Evolutionary conservation across 92 coral and sea anemone genomes (phyloP).

Genomic region (Paragorgia papillata): DNA sequence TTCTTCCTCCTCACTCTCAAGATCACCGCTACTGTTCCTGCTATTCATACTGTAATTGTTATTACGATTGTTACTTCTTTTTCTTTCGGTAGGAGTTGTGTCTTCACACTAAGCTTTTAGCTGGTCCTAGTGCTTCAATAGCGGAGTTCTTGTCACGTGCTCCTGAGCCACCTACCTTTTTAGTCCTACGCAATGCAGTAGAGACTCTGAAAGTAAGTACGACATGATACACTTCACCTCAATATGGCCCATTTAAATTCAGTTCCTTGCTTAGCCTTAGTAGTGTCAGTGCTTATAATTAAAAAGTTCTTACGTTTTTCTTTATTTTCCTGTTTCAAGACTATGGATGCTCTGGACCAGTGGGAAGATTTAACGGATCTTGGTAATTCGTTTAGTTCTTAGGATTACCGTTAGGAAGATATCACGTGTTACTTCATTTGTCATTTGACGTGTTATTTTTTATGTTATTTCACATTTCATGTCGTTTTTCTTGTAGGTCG

Average conservation of each 20-base stretch:
- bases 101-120: slow-evolving; percentile 88
- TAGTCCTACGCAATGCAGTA: slow-evolving; percentile 90
- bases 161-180: slow-evolving; percentile 87
- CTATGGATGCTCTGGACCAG: slow-evolving; percentile 86
- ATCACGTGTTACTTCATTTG: no score
- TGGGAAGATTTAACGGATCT: slow-evolving; percentile 97
- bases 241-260: no score
- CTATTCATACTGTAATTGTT: neutral
- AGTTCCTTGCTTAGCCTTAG: no score
- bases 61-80: neutral
- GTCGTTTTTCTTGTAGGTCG: slow-evolving; percentile 64
- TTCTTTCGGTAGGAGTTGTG: slow-evolving; percentile 78
- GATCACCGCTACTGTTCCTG: neutral
- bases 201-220: slow-evolving; percentile 72
- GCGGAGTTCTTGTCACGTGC: slow-evolving; percentile 94
- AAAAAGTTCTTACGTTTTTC: neutral
- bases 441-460: no score
- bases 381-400: slow-evolving; percentile 64
- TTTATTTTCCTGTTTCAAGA: slow-evolving; percentile 45
- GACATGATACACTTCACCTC: no score
- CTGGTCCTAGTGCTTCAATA: slow-evolving; percentile 79
- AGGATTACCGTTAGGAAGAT: no score
- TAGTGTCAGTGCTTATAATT: no score
- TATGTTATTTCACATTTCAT: neutral
- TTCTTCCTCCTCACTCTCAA: neutral